phyloP scores from a whole-genome alignment of 2,113 vertebrate species.

The Eudyptes chrysolophus region DNA sequence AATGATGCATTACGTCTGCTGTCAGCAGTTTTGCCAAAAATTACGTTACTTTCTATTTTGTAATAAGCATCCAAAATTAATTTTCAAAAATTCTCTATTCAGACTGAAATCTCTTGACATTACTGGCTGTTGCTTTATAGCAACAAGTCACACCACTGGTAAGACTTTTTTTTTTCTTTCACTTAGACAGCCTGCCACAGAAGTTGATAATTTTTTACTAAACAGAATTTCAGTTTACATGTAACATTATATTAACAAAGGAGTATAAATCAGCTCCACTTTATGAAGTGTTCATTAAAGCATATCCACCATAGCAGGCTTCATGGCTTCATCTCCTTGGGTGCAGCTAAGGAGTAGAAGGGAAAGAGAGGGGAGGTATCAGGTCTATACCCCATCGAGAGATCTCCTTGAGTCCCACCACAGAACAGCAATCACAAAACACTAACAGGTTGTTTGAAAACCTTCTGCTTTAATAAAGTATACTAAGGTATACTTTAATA shows the following conservation, averaged over 20 bases:
- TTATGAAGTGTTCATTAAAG: background rate
- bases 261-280: background rate
- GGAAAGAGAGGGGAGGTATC: background rate
- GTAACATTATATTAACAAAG: background rate
- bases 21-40: background rate
- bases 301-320: background rate
- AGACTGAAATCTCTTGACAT: background rate
- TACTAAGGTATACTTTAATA: background rate
- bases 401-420: background rate
- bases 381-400: background rate
- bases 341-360: background rate
- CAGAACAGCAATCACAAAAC: background rate
- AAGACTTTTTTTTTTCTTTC: background rate
- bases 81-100: background rate
- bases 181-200: background rate
- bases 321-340: background rate
- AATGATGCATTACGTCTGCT: background rate
- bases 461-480: background rate
- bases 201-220: background rate
- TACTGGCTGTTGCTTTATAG: background rate
- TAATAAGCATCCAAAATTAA: background rate
- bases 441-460: background rate
- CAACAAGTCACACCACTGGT: background rate
- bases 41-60: background rate
- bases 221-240: background rate